These are phyloP conservation scores for Cherax quadricarinatus DNA, from an alignment of 1,140 invertebrate species.

Conservation along the genomic window DNA sequence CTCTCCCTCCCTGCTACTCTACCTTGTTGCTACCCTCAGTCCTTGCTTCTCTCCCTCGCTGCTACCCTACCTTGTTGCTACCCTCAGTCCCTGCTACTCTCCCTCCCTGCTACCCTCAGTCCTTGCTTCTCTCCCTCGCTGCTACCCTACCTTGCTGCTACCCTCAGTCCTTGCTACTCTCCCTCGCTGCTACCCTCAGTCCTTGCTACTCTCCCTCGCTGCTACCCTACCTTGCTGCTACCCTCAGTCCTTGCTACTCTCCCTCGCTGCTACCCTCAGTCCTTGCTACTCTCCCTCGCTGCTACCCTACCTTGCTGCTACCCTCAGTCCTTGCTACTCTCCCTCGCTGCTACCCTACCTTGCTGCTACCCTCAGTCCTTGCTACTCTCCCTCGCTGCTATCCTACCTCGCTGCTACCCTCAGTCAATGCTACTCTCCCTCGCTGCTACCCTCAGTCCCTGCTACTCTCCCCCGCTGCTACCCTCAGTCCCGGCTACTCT, in stretches of 20 bases:
- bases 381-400: too few species aligned
- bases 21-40: background rate
- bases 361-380: too few species aligned
- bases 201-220: background rate
- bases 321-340: too few species aligned
- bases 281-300: background rate
- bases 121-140: background rate
- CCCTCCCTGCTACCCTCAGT: background rate
- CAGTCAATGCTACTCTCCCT: too few species aligned
- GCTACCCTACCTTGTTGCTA: background rate
- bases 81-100: background rate
- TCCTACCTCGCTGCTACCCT: too few species aligned
- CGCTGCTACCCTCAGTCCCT: background rate
- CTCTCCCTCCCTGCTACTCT: background rate
- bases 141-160: background rate
- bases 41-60: background rate
- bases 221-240: background rate
- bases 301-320: background rate
- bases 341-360: background rate
- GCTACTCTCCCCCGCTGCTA: background rate
- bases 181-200: background rate
- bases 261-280: too few species aligned
- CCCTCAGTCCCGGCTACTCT: background rate
- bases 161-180: background rate
- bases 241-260: background rate